Conservation (phyloP, 2,888 invertebrate genomes). For the Plebejus melissa region DNA sequence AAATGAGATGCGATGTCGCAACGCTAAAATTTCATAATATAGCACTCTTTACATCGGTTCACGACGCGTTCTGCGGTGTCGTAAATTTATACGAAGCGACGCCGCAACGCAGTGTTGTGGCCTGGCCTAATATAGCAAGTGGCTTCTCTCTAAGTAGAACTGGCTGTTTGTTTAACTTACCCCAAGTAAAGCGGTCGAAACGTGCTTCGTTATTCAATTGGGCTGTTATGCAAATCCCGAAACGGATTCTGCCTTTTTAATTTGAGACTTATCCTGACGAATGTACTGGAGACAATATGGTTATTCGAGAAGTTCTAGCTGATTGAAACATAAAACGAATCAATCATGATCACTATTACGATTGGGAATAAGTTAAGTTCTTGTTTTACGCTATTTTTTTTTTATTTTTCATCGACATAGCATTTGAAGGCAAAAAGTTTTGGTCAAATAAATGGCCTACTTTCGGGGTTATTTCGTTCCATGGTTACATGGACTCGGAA, state of each 20-base stretch:
- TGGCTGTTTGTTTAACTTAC: constrained; percentile 30
- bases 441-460: too few relatives aligned
- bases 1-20: too few relatives aligned
- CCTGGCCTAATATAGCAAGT: neutral
- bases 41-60: too few relatives aligned
- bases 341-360: neutral
- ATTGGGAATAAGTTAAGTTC: neutral
- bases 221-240: constrained; percentile 49
- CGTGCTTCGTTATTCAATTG: constrained; percentile 43
- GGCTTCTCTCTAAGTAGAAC: constrained; percentile 4
- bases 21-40: too few relatives aligned
- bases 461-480: too few relatives aligned
- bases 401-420: too few relatives aligned
- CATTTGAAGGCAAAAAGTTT: too few relatives aligned
- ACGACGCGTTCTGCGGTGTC: too few relatives aligned
- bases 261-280: constrained; percentile 54
- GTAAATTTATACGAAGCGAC: neutral
- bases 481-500: too few relatives aligned
- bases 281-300: constrained; percentile 57
- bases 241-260: constrained; percentile 47
- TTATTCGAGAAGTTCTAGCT: constrained; percentile 57
- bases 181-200: constrained; percentile 32
- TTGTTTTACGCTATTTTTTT: too few relatives aligned
- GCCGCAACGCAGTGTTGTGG: neutral
- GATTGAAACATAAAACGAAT: neutral